Percentiles rank a stretch among this genome's conserved stretches.
phyloP scores from a whole-genome alignment of 2,888 invertebrate species.

The Penaeus monodon region DNA sequence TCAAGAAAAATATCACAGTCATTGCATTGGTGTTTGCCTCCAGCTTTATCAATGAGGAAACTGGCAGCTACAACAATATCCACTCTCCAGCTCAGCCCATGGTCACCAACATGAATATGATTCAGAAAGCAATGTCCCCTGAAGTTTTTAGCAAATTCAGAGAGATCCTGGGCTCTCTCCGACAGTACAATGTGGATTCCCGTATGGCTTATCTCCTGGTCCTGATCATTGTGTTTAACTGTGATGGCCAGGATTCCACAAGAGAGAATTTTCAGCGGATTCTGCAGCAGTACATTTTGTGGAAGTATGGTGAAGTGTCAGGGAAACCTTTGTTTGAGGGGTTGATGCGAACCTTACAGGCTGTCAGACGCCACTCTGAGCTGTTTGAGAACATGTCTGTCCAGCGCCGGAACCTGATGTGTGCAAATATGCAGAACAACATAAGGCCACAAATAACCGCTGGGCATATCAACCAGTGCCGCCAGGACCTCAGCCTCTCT shows the following conservation, averaged over 20 bases:
- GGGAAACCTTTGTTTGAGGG: conserved; percentile 48
- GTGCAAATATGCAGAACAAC: not conserved
- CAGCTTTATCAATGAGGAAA: conserved; percentile 58
- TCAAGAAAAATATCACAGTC: conserved; percentile 59
- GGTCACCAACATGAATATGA: conserved; percentile 59
- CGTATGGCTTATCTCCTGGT: conserved; percentile 62
- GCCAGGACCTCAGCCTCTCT: not conserved
- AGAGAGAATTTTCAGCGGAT: conserved; percentile 47
- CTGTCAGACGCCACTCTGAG: conserved; percentile 43
- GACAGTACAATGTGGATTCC: conserved; percentile 58
- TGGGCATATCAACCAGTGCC: not conserved
- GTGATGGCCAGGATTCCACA: conserved; percentile 31
- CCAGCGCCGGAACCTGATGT: conserved; percentile 26
- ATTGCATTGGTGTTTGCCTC: conserved; percentile 63
- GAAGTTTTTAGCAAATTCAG: conserved; percentile 56
- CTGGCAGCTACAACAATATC: conserved; percentile 57
- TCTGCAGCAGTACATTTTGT: conserved; percentile 55
- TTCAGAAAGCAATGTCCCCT: conserved; percentile 53
- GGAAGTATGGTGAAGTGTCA: conserved; percentile 56
- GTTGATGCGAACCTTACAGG: conserved; percentile 34
- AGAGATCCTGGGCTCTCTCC: conserved; percentile 53
- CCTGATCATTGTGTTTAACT: conserved; percentile 51
- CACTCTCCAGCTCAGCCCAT: conserved; percentile 46
- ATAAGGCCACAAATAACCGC: too few relatives aligned
- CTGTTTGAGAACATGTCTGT: conserved; percentile 53